Evolutionary conservation across 2,113 vertebrate species (phyloP).

Genomic region (Aldabrachelys gigantea): DNA sequence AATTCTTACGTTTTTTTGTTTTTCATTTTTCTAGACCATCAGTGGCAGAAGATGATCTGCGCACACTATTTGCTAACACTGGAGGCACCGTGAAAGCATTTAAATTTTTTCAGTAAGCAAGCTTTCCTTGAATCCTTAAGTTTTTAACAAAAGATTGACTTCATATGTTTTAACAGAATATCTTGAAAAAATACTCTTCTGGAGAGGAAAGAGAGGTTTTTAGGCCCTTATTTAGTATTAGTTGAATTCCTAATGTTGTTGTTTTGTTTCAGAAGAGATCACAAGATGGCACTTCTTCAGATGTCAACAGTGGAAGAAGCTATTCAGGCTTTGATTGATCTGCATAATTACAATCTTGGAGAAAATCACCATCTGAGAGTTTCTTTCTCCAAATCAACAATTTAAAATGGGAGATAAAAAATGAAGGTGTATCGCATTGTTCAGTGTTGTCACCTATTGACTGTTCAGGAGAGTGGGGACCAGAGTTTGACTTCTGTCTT

Average conservation of each 20-base stretch:
- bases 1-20: not conserved
- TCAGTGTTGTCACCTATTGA: conserved; percentile 85
- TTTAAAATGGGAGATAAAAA: conserved; percentile 81
- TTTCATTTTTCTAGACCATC: conserved; percentile 84
- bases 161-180: not conserved
- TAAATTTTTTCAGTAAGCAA: conserved; percentile 98
- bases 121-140: conserved; percentile 52
- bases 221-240: not conserved
- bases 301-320: conserved; percentile 98
- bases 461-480: conserved; percentile 89
- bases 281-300: conserved; percentile 98
- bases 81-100: conserved; percentile 98
- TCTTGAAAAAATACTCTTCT: not conserved
- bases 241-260: conserved; percentile 75
- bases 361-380: conserved; percentile 97
- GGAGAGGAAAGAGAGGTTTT: not conserved
- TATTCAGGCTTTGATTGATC: conserved; percentile 96
- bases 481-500: conserved; percentile 84
- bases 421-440: conserved; percentile 77
- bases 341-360: conserved; percentile 98
- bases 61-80: conserved; percentile 94
- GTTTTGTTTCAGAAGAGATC: conserved; percentile 90
- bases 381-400: conserved; percentile 98
- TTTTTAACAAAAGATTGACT: not conserved
- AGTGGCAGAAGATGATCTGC: conserved; percentile 93